A percentile compares a stretch with the other conserved stretches of the same genome.
Conservation (phyloP, 1,140 invertebrate species). For the Hyphantria cunea region DNA sequence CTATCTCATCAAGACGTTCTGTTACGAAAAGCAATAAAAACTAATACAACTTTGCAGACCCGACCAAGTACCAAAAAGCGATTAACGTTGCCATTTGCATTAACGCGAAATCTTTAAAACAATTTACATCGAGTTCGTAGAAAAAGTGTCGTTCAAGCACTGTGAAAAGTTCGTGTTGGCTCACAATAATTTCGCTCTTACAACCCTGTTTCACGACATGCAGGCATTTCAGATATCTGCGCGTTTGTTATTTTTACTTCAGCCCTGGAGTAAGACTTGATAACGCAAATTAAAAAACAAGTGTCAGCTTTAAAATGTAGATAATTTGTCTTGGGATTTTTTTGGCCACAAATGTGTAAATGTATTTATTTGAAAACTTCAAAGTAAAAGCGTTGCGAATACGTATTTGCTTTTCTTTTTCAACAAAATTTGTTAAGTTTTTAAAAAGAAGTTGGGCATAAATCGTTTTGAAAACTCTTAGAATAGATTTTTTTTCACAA, state of each 20-base stretch:
- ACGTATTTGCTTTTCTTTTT: too few relatives aligned
- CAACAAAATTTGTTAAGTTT: too few relatives aligned
- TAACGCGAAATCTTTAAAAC: constrained; percentile 34
- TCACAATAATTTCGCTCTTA: constrained; percentile 62
- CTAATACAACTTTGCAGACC: constrained; percentile 15
- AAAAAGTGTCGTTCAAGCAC: constrained; percentile 48
- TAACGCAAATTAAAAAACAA: constrained; percentile 17
- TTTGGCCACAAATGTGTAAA: too few relatives aligned
- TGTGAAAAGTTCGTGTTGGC: constrained; percentile 59
- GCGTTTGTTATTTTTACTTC: constrained; percentile 29
- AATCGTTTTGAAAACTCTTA: too few relatives aligned
- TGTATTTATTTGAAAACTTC: too few relatives aligned
- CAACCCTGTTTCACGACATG: constrained; percentile 63
- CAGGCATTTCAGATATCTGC: constrained; percentile 58
- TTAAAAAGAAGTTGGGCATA: too few relatives aligned
- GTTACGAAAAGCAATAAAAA: constrained; percentile 20
- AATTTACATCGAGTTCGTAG: constrained; percentile 73
- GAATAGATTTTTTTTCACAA: too few relatives aligned
- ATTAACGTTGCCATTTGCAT: constrained; percentile 31
- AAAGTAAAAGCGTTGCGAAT: too few relatives aligned
- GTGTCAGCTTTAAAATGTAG: not conserved
- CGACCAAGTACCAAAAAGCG: constrained; percentile 22
- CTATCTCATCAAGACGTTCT: not conserved
- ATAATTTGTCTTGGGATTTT: too few relatives aligned
- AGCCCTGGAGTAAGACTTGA: constrained; percentile 22